Base-by-base conservation (phyloP, 2,797 vertebrate species). In the Arctocebus calabarensis region DNA sequence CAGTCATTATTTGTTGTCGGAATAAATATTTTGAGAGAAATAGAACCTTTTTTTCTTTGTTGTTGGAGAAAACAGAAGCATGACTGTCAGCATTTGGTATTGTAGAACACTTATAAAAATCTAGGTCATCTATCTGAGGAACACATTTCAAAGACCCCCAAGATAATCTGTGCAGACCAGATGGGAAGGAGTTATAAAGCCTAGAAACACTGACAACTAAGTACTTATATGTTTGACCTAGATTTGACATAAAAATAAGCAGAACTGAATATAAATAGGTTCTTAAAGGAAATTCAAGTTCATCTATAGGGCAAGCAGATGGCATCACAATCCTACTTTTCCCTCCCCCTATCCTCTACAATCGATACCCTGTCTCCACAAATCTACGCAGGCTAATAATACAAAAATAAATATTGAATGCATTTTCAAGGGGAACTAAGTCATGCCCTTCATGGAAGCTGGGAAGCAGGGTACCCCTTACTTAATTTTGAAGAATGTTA, bases 281-380 rank as follows among this genome's bases (percentile, higher is more conserved):
- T 90, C 64, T 90, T 73, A 29, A 82, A 73, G 45, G 64, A 75
- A 88, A 61, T 71, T 90, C 32, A 29, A 52, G 23, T 84, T 86
- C 66, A 81, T 66, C 14, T 32, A 7, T 23, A 23, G 68, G 68
- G 29, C 34, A 88, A 73, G 68, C 4, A 90, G 73, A 73, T 55
- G 48, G 32, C 19, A 90, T 14, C 40, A n/a, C 1, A 59, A 11
- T 81, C 22, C 29, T 37, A 43, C 34, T 75, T 90, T 78, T 40
- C 11, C 27, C 13, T 43, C 10, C 74, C 68, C 12, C 4, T 29
- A 6, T 0, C 13, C 6, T 0, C 22, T 64, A 75, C 3, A 10
- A 19, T 16, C 45, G 90, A 29, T 25, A 66, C 19, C n/a, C 16
- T 61, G 12, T 57, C 9, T n/a, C 23, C 19, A 45, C 20, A 84